phyloP scores from a whole-genome alignment of 2,797 vertebrate genomes.

The Enteromius treurensis region DNA sequence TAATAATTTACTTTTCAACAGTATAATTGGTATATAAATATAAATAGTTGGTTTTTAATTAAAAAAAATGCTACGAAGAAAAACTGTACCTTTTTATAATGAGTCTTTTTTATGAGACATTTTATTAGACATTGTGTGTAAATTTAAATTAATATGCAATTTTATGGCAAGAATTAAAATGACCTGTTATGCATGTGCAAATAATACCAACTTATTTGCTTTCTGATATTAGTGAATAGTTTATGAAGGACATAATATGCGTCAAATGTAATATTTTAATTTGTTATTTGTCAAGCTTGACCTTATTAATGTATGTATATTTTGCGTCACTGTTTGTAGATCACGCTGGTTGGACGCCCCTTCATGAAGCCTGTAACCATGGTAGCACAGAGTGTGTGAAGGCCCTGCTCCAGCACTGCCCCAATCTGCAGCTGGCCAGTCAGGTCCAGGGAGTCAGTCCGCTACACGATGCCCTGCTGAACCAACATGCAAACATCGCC shows the following conservation, averaged over 20 bases:
- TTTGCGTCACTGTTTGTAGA: constrained; percentile 73
- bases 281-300: background rate
- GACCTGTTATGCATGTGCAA: background rate
- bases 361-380: constrained; percentile 98
- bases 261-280: background rate
- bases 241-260: too few relatives aligned
- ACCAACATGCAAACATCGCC: constrained; percentile 88
- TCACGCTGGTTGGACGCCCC: constrained; percentile 94
- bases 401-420: constrained; percentile 87
- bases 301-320: constrained; percentile 9
- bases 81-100: background rate
- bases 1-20: background rate
- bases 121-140: background rate
- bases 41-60: background rate
- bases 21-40: background rate
- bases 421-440: constrained; percentile 84
- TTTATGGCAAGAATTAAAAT: background rate
- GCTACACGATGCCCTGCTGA: constrained; percentile 89
- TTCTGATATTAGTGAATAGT: background rate
- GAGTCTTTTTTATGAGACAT: background rate
- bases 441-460: constrained; percentile 93
- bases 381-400: constrained; percentile 90
- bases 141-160: background rate
- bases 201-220: background rate
- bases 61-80: background rate